Base-by-base conservation (phyloP, 1,140 invertebrate species). In the Atta colombica region DNA sequence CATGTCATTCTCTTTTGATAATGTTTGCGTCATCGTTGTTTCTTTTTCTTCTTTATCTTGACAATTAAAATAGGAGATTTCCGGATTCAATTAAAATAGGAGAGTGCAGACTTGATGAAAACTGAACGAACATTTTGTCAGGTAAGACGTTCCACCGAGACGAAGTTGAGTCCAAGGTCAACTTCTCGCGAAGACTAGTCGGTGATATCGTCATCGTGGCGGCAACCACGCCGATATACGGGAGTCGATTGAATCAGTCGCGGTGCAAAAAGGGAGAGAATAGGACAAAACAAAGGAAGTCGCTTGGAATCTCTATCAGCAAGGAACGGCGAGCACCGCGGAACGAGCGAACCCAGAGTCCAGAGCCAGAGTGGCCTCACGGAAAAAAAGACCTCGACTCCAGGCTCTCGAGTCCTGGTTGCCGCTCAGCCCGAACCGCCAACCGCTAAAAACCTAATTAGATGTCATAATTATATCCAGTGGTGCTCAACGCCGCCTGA, bases 401-500 rank as follows among this genome's bases (percentile, higher is more conserved):
- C 45, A 6, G 77, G 82, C 88, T 87, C 81, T 81, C 81, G 80
- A 81, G 78, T 80, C 87, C 85, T 87, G 87, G 91, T 71, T 87
- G 88, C 87, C 84, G 87, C 89, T 68, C 66, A 81, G 85, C 81
- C 87, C 88, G 87, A 89, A 88, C 88, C 93, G 90, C 86, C 89
- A 90, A 93, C 90, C 90, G 93, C 94, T 94, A 94, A 94, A 94
- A 95, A 94, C 90, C 92, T 94, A 95, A 95, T 95, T 95, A 95
- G 94, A 95, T 94, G 94, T 95, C 94, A 95, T 95, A 95, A 95
- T 95, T 95, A 94, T 93, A 93, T 78, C 53, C 94, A 94, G 93
- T 87, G 94, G 89, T 88, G 91, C 91, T 92, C 94, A 94, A 93
- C 39, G 0, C 85, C 87, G n/a, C 7, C 69, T 39, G 45, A 10